Evolutionary conservation across 2,888 invertebrate genomes (phyloP).

Genomic region (Timandra comae): DNA sequence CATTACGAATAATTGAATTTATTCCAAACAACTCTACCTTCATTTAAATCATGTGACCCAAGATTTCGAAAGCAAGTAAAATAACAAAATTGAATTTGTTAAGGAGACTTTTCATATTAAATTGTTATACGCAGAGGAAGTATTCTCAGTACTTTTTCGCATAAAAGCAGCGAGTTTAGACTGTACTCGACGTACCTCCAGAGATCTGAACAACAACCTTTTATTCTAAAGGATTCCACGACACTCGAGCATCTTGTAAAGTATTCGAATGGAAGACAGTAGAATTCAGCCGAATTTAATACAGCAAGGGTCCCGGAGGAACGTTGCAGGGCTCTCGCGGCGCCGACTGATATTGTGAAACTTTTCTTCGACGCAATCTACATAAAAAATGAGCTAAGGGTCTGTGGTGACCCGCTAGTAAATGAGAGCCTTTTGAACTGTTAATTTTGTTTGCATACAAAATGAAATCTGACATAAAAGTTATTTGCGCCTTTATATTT

Average conservation of each 20-base stretch:
- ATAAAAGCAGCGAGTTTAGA: conserved; percentile 17
- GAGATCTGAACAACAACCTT: conserved; percentile 18
- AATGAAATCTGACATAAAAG: conserved; percentile 68
- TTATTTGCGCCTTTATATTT: conserved; percentile 55
- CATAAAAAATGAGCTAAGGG: conserved; percentile 73
- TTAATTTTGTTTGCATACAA: conserved; percentile 72
- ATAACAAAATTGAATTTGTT: not conserved
- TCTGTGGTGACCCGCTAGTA: conserved; percentile 66
- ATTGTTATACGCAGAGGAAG: conserved; percentile 5
- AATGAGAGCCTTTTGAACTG: conserved; percentile 72
- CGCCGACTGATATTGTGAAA: conserved; percentile 70
- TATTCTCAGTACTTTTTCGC: conserved; percentile 8
- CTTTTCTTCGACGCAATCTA: conserved; percentile 72
- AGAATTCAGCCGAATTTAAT: conserved; percentile 60
- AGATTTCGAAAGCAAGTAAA: no score
- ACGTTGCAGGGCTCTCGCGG: conserved; percentile 41
- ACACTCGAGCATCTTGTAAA: conserved; percentile 40
- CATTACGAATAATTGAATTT: no score
- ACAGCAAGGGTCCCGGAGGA: conserved; percentile 46
- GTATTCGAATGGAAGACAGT: conserved; percentile 46
- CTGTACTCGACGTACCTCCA: conserved; percentile 10
- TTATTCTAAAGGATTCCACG: conserved; percentile 29
- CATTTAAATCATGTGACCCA: no score
- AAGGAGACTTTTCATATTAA: conserved; percentile 1
- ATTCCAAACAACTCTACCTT: no score